Evolutionary conservation across 2,797 vertebrate genomes (phyloP).

Genomic region (Microcaecilia unicolor): DNA sequence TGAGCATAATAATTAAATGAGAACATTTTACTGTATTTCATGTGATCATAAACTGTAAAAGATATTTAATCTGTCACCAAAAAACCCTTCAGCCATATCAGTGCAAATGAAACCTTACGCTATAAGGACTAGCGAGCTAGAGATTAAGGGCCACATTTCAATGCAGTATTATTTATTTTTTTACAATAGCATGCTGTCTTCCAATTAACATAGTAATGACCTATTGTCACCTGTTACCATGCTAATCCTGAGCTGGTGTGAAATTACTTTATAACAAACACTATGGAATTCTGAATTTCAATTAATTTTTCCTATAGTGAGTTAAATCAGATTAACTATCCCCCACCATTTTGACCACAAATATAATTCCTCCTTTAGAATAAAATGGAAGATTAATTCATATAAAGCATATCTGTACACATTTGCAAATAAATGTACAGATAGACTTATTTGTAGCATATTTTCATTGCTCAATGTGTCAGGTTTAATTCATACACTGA

Average conservation of each 20-base stretch:
- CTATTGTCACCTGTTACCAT: conserved; percentile 57
- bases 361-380: conserved; percentile 55
- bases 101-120: no score
- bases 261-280: conserved; percentile 69
- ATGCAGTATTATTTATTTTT: conserved; percentile 1
- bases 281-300: conserved; percentile 61
- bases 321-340: conserved; percentile 62
- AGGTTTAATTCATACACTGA: conserved; percentile 19
- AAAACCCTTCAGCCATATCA: background rate
- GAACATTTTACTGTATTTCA: no score
- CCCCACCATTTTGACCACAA: conserved; percentile 51
- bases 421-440: conserved; percentile 60
- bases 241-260: conserved; percentile 65
- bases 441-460: conserved; percentile 32
- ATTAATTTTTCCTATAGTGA: conserved; percentile 67
- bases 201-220: conserved; percentile 65
- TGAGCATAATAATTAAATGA: background rate
- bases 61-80: conserved; percentile 11
- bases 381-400: conserved; percentile 57
- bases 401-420: conserved; percentile 54
- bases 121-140: background rate
- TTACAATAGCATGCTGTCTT: conserved; percentile 40
- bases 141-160: conserved; percentile 22
- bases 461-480: conserved; percentile 24
- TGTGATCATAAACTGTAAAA: accelerated